Evolutionary conservation across 2,888 invertebrate genomes (phyloP).

Genomic region (Chydorus sphaericus): DNA sequence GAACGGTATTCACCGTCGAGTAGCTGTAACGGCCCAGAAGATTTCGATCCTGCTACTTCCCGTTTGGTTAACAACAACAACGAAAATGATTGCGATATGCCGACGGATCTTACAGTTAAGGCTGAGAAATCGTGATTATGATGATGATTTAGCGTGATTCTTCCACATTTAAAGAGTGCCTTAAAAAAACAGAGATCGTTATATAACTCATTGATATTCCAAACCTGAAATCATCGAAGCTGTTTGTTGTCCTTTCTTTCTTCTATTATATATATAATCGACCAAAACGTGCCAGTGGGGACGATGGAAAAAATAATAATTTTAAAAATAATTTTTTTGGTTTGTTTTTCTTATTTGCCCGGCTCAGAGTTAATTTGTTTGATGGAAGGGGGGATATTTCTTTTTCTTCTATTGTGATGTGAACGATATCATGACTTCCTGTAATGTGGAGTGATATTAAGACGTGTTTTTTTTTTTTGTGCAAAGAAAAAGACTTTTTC

Average conservation of each 20-base stretch:
- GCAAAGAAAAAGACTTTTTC: no score
- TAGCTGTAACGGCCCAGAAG: background rate
- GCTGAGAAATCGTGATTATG: slow-evolving; percentile 9
- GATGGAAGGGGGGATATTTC: no score
- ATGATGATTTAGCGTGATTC: background rate
- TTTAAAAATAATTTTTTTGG: background rate
- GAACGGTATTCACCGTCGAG: slow-evolving; percentile 10
- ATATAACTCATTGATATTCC: no score
- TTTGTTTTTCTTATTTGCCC: background rate
- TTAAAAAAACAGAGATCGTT: background rate
- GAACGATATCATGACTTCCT: slow-evolving; percentile 6
- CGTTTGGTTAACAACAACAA: slow-evolving; percentile 27
- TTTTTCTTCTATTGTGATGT: background rate
- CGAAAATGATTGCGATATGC: slow-evolving; percentile 45
- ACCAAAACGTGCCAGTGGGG: background rate
- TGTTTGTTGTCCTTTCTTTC: background rate
- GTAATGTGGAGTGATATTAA: no score
- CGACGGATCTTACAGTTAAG: slow-evolving; percentile 40
- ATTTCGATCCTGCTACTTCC: background rate
- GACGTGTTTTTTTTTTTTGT: no score
- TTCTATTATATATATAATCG: background rate
- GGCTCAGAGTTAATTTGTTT: no score
- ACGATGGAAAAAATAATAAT: background rate
- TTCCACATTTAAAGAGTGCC: background rate
- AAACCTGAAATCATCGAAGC: slow-evolving; percentile 1